Base-by-base conservation (phyloP, 64 coral and sea anemone genomes). In the Dendrophyllia cribrosa region DNA sequence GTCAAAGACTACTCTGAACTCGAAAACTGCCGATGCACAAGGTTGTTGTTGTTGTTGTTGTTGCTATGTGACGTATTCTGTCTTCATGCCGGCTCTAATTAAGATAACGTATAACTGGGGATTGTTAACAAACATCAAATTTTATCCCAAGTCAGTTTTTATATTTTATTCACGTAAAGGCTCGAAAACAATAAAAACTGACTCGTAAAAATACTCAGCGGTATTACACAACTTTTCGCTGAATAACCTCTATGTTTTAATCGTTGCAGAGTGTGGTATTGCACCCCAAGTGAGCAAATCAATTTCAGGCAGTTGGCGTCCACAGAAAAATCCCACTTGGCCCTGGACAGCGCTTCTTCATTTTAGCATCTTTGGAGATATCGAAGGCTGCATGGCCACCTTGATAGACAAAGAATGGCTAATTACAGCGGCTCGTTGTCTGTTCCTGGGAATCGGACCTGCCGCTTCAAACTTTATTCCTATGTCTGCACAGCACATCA, bases 351-450 rank as follows among this genome's bases (percentile, higher is more conserved):
- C 85, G 0, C 59, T 97, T 14, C 83, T 97, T 58, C 91, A 97
- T 78, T 97, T 97, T 46, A 84, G 86, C 9, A 34, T 77, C 16
- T 76, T 91, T 51, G 88, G 87, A 58, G 95, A 97, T 61, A 97
- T 97, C 58, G 91, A 93, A 56, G 95, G 91, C 60, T 97, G 95
- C 51, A 97, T 97, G 92, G 95, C 91, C 9, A 97, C 95, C 48
- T 70, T 97, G 9, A 88, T 97, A 24, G 92, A 97, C 82, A 93
- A 97, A 26, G 56, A 97, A 80, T 97, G 95, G 95, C 83, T 97
- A 13, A 59, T 97, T 17, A 93, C 95, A n/a, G 86, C 87, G 14
- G 87, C 95, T 3, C 75, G 89, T 58, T 97, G 95, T 6, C 82
- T 90, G 50, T 85, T 87, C 55, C 47, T 97, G 0, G 95, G 80